Percentiles rank a stretch among this genome's conserved stretches.
Evolutionary conservation across 2,797 vertebrate genomes (phyloP).

Genomic region (Gallinago solitaria): DNA sequence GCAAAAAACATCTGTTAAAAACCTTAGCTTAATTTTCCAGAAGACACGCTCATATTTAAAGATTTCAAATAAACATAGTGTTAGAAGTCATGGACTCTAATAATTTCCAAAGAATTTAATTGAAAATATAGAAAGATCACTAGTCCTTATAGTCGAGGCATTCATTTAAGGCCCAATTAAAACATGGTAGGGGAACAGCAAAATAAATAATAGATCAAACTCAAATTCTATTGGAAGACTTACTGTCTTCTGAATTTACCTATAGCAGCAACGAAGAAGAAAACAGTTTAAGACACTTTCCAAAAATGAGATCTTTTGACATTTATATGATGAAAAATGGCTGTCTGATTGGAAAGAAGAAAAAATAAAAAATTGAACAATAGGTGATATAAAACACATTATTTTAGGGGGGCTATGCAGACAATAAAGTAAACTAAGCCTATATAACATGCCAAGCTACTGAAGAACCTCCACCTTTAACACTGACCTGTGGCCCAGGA

Average conservation of each 20-base stretch:
- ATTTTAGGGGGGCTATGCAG: not conserved
- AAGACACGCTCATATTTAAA: not conserved
- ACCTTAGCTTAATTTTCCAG: not conserved
- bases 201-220: not conserved
- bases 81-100: not conserved
- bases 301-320: not conserved
- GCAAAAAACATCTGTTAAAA: not conserved
- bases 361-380: not conserved
- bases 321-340: not conserved
- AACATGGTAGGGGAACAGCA: not conserved
- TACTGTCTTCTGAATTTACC: not conserved
- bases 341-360: not conserved
- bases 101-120: not conserved
- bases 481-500: not conserved
- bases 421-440: not conserved
- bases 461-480: not conserved
- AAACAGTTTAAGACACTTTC: not conserved
- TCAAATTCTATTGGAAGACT: not conserved
- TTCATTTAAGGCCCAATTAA: not conserved
- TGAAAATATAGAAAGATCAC: not conserved
- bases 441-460: not conserved
- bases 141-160: not conserved
- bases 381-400: not conserved
- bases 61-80: not conserved
- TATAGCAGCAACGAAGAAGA: not conserved